Base-by-base conservation (phyloP, 23 tunicate genomes). In the Halocynthia roretzi region DNA sequence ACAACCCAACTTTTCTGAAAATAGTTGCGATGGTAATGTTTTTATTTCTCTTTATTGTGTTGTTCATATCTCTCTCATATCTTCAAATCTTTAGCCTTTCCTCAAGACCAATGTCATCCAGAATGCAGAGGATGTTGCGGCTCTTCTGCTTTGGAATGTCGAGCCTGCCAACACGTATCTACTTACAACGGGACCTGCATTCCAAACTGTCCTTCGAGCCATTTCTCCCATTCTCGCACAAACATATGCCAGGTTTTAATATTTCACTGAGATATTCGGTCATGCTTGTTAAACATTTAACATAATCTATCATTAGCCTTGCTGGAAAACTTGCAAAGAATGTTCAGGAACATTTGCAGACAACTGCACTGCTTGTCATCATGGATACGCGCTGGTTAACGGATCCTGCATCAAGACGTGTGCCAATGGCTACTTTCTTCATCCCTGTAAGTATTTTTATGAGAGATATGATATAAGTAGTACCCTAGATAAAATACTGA, bases 101-200 rank as follows among this genome's bases (percentile, higher is more conserved):
- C 96, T 10, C 96, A 90, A 68, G 80, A 85, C 40, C 88, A 75
- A 15, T 95, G 99, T 57, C 97, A 90, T 74, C 60, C 81, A 10
- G 99, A 85, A 64, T 85, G 91, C 61, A 80, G 80, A 22, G 99
- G 99, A 22, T 95, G 99, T 66, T 95, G 99, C 72, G 99, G 99
- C 44, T 68, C 85, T 7, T 72, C 83, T 11, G 56, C 85, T 6
- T 56, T 51, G 50, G 88, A 95, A 69, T 95, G 99, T 75, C 72
- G 83, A 51, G 51, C 84, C 6, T 95, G 99, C 66, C 76, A 85
- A 8, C 88, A 95, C 62, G 97, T 82, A 10, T 56, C 70, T 9
- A 92, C 87, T 0, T 8, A 64, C 7, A 77, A 76, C 50, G 98
- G 98, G 6, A 54, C 76, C 44, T 92, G 98, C 55, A 73, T 92